These are phyloP conservation scores for Hippocampus barbouri DNA, from an alignment of 2,113 vertebrate species.

Conservation along the genomic window DNA sequence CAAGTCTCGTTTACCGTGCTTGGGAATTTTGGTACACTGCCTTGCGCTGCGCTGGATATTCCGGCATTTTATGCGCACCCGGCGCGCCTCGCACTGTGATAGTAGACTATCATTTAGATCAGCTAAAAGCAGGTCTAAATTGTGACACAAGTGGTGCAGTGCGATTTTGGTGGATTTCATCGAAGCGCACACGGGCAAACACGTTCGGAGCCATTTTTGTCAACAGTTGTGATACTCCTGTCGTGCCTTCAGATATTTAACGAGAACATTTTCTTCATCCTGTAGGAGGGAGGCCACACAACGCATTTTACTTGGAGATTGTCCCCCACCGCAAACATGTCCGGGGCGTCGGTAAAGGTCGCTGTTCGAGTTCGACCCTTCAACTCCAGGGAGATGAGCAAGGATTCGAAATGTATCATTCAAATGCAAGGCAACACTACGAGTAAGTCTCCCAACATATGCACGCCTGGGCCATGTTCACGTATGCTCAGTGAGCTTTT, in stretches of 20 bases:
- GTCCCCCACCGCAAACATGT: constrained; percentile 74
- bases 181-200: no score
- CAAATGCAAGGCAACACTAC: constrained; percentile 99
- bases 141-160: no score
- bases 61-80: no score
- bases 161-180: not conserved
- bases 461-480: constrained; percentile 11
- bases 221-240: not conserved
- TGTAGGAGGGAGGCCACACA: constrained; percentile 36
- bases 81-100: no score
- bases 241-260: not conserved
- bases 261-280: constrained; percentile 16
- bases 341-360: constrained; percentile 97
- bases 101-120: no score
- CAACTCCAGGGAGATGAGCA: constrained; percentile 91
- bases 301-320: constrained; percentile 42
- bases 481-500: not conserved
- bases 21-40: no score
- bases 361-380: constrained; percentile 95
- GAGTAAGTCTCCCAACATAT: constrained; percentile 79
- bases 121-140: no score
- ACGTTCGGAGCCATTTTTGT: not conserved
- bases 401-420: constrained; percentile 98
- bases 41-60: no score
- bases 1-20: no score